Evolutionary conservation across 2,888 invertebrate species (phyloP).

Genomic region (Chromoteleia sp.): DNA sequence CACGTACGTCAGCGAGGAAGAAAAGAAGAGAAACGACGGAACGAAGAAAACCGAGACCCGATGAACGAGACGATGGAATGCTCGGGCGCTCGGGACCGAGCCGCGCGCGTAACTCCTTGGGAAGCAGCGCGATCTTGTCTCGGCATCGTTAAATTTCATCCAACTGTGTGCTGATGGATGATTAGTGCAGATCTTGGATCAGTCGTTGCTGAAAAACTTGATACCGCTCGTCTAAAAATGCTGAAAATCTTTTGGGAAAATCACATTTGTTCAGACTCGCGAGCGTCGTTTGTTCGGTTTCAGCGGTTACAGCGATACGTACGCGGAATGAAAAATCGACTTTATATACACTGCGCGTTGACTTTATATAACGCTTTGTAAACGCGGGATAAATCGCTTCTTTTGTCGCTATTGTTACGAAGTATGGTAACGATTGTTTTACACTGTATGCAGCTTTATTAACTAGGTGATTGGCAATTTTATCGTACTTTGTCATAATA

Average conservation of each 20-base stretch:
- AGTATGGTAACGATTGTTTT: no score
- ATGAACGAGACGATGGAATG: conserved; percentile 68
- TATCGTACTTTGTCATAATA: no score
- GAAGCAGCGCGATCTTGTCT: conserved; percentile 48
- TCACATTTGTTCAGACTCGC: no score
- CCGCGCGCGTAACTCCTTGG: conserved; percentile 48
- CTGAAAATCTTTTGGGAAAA: conserved; percentile 9
- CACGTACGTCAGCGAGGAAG: conserved; percentile 70
- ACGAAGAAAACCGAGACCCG: conserved; percentile 61
- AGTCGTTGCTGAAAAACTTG: conserved; percentile 9
- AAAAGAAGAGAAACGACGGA: conserved; percentile 61
- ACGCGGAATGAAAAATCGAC: no score
- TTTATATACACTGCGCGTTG: no score
- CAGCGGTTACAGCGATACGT: no score
- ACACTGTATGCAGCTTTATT: no score
- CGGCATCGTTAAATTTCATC: conserved; percentile 53
- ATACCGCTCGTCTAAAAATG: neutral
- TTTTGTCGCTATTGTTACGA: no score
- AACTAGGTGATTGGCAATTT: no score
- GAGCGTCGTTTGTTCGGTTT: no score
- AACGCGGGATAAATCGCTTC: no score
- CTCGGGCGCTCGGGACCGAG: conserved; percentile 12
- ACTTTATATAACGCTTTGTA: no score
- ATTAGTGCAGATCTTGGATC: conserved; percentile 22
- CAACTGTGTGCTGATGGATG: conserved; percentile 49